These are phyloP conservation scores for Cryptomyrus ogoouensis DNA, from an alignment of 2,113 vertebrate genomes.

Conservation along the genomic window DNA sequence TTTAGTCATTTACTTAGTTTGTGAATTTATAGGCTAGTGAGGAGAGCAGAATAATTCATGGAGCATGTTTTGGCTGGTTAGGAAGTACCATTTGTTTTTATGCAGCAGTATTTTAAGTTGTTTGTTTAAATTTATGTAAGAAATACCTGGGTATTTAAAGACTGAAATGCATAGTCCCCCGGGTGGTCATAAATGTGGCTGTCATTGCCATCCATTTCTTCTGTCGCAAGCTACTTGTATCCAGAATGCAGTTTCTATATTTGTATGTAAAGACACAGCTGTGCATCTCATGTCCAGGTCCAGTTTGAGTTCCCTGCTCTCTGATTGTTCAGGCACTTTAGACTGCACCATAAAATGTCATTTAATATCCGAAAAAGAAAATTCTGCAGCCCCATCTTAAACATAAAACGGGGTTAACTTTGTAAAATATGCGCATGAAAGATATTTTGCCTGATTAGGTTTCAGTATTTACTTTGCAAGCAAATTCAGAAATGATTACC, in stretches of 20 bases:
- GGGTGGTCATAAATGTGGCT: neutral
- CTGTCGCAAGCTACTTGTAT: neutral
- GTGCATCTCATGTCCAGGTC: neutral
- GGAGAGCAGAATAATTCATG: neutral
- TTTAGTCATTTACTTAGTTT: neutral
- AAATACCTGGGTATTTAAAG: neutral
- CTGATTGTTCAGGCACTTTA: neutral
- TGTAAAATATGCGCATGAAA: neutral
- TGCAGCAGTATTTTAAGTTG: neutral
- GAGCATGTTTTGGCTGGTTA: neutral
- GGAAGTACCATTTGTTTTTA: neutral
- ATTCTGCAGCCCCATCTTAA: neutral
- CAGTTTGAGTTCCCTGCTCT: neutral
- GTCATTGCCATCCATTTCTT: neutral
- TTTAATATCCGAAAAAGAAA: neutral
- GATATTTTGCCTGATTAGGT: neutral
- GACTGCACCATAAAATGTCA: neutral
- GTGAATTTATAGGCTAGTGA: neutral
- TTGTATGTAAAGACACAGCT: neutral
- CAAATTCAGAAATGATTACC: neutral
- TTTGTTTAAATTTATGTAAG: neutral
- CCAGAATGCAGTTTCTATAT: neutral
- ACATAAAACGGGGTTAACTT: neutral
- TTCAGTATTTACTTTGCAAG: neutral
- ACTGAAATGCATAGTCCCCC: neutral